Evolutionary conservation across 2,113 vertebrate genomes (phyloP), one percentile per base, ranked within the genome.

Genomic region (Fukomys damarensis): DNA sequence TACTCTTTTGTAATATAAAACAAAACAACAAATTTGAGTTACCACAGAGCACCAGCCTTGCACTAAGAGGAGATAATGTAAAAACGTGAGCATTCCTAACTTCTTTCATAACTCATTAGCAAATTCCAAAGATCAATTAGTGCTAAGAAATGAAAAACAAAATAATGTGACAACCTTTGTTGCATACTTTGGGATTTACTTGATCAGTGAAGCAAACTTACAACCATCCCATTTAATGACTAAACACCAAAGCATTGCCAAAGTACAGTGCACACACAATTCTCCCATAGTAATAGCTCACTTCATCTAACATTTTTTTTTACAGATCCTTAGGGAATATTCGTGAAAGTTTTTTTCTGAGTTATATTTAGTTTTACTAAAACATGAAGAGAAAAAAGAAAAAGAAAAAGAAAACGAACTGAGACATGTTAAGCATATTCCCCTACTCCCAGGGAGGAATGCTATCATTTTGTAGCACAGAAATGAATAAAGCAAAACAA

Each of bases 311-410:
- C 14, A 63, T 89, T 63, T 85, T 83, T 52, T 83, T 93, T 85
- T 32, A 56, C 24, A 49, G 19, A 89, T 91, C 28, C 58, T 43
- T 59, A 17, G 30, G 13, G 46, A 82, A 89, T 92, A 58, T 54
- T 72, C 72, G 82, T 93, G 26, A 84, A 87, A 13, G 3, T 59
- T 68, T 89, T 79, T 91, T 11, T 61, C 19, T 56, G 30, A 95
- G 70, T 91, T 96, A 32, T 68, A 93, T 81, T 70, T 93, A 90
- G 68, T 97, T 91, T 22, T 86, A 91, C 61, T 66, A 35, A 96
- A 89, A 88, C 66, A 14, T 89, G 52, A 77, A 46, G 17, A 43
- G 38, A 74, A 12, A 38, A 43, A 72, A 46, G 30, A 26, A 22
- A 49, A 49, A 49, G 9, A 6, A 49, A 49, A 49, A 49, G 46